Evolutionary conservation across 1,140 invertebrate genomes (phyloP).

Genomic region (Sarcophaga peregrina): DNA sequence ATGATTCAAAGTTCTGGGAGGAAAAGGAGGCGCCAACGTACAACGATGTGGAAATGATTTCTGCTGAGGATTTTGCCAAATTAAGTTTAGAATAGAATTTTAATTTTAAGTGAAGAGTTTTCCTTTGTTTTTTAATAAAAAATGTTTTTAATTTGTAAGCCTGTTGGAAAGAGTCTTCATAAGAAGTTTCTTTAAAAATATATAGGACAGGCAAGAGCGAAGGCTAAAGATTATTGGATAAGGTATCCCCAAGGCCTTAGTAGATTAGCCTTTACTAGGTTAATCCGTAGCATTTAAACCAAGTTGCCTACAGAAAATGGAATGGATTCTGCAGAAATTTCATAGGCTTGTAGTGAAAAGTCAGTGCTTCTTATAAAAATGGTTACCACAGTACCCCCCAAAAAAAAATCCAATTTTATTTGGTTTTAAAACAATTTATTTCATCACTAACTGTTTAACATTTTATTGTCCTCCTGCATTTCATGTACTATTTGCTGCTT

Average conservation of each 20-base stretch:
- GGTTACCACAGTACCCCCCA: too few relatives aligned
- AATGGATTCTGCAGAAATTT: too few relatives aligned
- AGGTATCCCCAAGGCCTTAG: too few relatives aligned
- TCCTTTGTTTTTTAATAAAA: not conserved
- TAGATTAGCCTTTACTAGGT: too few relatives aligned
- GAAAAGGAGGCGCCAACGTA: slow-evolving; percentile 44
- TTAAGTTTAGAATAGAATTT: slow-evolving; percentile 36
- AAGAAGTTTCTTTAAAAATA: too few relatives aligned
- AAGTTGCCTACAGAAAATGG: too few relatives aligned
- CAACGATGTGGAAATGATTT: slow-evolving; percentile 49
- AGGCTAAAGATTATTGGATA: too few relatives aligned
- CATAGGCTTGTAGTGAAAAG: too few relatives aligned
- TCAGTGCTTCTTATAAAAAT: too few relatives aligned
- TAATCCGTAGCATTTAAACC: too few relatives aligned
- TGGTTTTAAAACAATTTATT: not conserved
- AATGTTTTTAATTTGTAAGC: not conserved
- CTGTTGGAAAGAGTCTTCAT: not conserved
- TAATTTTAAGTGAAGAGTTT: too few relatives aligned
- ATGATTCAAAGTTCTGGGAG: slow-evolving; percentile 33
- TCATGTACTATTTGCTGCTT: not conserved
- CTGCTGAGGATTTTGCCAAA: slow-evolving; percentile 42
- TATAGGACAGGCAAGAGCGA: too few relatives aligned
- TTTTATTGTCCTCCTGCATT: not conserved
- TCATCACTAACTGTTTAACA: not conserved
- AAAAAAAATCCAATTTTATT: not conserved